Conservation (phyloP, 2,888 invertebrate genomes). For the Leptura quadrifasciata region DNA sequence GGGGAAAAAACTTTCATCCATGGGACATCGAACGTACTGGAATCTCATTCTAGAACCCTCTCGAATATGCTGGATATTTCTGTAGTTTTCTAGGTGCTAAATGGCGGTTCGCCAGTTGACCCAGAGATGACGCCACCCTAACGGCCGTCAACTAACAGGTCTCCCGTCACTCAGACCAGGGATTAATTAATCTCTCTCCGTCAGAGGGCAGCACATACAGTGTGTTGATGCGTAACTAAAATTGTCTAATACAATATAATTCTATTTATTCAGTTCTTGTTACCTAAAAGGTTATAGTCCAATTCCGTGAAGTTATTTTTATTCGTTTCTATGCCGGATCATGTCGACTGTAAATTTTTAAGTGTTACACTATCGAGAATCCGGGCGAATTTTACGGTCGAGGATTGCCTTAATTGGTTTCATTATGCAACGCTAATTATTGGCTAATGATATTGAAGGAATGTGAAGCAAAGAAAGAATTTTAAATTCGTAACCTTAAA, state of each 20-base stretch:
- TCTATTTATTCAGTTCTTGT: not conserved
- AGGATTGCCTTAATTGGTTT: not conserved
- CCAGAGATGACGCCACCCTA: too few relatives aligned
- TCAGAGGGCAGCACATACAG: too few relatives aligned
- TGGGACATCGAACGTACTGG: too few relatives aligned
- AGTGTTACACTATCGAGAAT: not conserved
- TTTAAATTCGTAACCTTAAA: not conserved
- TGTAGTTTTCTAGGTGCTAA: too few relatives aligned
- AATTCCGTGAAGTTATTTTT: slow-evolving; percentile 25
- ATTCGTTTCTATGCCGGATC: slow-evolving; percentile 9
- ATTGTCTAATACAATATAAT: slow-evolving; percentile 10
- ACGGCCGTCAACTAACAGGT: too few relatives aligned
- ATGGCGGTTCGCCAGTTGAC: too few relatives aligned
- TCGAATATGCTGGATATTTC: too few relatives aligned
- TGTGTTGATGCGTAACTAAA: not conserved
- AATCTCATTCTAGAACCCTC: too few relatives aligned
- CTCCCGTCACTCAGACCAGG: too few relatives aligned
- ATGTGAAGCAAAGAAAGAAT: not conserved
- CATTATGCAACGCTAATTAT: slow-evolving; percentile 1
- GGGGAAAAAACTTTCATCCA: too few relatives aligned
- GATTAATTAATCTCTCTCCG: too few relatives aligned
- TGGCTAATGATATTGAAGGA: not conserved
- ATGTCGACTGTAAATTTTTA: slow-evolving; percentile 4
- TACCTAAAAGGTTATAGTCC: slow-evolving; percentile 31
- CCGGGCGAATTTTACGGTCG: slow-evolving; percentile 6